A percentile compares a stretch with the other conserved stretches of the same genome.
Evolutionary conservation across 1,140 invertebrate genomes (phyloP).

Genomic region (Panulirus ornatus): DNA sequence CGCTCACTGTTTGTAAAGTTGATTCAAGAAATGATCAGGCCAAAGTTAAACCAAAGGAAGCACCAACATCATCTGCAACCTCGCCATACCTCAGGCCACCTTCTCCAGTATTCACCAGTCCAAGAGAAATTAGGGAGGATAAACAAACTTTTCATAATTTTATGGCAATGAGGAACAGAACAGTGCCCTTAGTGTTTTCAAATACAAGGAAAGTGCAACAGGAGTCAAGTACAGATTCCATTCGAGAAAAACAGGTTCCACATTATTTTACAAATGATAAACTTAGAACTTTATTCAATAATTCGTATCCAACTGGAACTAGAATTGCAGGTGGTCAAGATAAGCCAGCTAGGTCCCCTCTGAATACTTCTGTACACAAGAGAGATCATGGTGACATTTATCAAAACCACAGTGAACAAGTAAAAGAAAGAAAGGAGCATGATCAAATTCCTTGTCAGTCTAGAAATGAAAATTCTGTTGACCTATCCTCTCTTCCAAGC

Average conservation of each 20-base stretch:
- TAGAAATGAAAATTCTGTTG: not conserved
- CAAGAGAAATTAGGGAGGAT: not conserved
- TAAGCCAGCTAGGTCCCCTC: not conserved
- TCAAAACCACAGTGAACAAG: not conserved
- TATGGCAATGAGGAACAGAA: conserved; percentile 25
- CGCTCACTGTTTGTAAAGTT: conserved; percentile 34
- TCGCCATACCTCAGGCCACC: not conserved
- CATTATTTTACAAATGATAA: not conserved
- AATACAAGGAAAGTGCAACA: not conserved
- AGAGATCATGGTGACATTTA: not conserved
- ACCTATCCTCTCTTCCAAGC: not conserved
- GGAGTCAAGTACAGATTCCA: not conserved
- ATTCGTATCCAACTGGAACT: not conserved
- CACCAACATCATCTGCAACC: not conserved
- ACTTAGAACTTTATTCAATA: not conserved
- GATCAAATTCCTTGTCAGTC: not conserved
- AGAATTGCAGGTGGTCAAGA: not conserved
- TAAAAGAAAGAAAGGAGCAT: not conserved
- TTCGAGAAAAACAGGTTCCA: not conserved
- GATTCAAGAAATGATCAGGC: conserved; percentile 24
- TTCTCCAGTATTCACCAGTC: not conserved
- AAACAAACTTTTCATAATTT: conserved; percentile 24
- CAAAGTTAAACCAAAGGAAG: not conserved
- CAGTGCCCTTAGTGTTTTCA: conserved; percentile 1
- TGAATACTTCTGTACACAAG: not conserved